phyloP scores from a whole-genome alignment of 2,888 invertebrate species.

The Halictus quadricinctus region DNA sequence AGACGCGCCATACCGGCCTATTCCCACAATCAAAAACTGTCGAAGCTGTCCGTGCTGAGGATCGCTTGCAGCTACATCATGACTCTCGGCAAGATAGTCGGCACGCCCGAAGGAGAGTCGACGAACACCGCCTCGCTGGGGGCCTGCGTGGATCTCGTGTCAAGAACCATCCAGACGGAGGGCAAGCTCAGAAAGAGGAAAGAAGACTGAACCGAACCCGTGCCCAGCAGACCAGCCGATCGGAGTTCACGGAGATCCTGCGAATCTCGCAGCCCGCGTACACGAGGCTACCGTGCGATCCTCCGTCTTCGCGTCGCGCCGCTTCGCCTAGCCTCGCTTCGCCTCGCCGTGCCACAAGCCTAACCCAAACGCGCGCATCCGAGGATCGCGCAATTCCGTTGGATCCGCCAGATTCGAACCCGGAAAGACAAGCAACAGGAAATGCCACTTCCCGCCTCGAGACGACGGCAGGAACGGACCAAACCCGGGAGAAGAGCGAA shows the following conservation, averaged over 20 bases:
- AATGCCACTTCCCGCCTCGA: neutral
- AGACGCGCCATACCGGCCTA: constrained; percentile 93
- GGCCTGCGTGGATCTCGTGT: constrained; percentile 93
- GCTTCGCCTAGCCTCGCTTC: neutral
- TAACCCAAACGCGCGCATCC: neutral
- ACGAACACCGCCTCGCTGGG: constrained; percentile 86
- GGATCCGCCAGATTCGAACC: neutral
- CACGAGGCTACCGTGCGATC: neutral
- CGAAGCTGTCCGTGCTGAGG: constrained; percentile 94
- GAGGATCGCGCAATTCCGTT: neutral
- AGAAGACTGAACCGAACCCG: constrained; percentile 85
- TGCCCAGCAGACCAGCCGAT: neutral
- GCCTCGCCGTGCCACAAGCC: neutral
- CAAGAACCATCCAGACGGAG: constrained; percentile 95
- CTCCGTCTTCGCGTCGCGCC: neutral
- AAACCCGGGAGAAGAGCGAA: neutral
- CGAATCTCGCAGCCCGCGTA: neutral
- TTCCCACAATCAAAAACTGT: constrained; percentile 96
- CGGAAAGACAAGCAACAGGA: neutral
- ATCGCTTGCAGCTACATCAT: constrained; percentile 97
- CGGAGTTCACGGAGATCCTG: neutral
- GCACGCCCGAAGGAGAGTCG: constrained; percentile 84
- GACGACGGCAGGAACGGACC: neutral
- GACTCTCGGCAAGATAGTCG: constrained; percentile 90
- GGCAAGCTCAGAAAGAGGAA: constrained; percentile 94